Evolutionary conservation across 2,888 invertebrate genomes (phyloP).

Genomic region (Orthonevra nobilis): DNA sequence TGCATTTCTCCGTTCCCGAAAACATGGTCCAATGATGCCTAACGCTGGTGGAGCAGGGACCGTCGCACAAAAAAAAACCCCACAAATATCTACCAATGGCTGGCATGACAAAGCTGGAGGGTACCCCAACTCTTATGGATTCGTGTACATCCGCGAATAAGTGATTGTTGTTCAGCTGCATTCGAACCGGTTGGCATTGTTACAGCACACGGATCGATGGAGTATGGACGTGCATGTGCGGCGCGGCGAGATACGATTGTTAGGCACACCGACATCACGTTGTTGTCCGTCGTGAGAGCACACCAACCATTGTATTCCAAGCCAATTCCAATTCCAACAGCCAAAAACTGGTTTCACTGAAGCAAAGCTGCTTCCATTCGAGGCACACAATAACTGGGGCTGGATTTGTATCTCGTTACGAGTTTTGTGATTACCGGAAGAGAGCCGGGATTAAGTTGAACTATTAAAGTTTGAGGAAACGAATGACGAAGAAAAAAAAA

Average conservation of each 20-base stretch:
- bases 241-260: constrained; percentile 56
- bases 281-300: not conserved
- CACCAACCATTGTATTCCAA: too few species aligned
- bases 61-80: constrained; percentile 6
- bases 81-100: constrained; percentile 1
- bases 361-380: constrained; percentile 37
- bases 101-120: constrained; percentile 39
- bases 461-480: constrained; percentile 7
- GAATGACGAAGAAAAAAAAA: constrained; percentile 5
- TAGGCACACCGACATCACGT: constrained; percentile 16
- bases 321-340: too few species aligned
- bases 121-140: too few species aligned
- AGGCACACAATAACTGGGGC: not conserved
- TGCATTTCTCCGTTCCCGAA: constrained; percentile 5
- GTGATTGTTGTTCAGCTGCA: constrained; percentile 69
- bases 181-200: constrained; percentile 66
- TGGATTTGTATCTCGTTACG: not conserved
- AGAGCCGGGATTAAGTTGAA: constrained; percentile 5
- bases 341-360: constrained; percentile 57
- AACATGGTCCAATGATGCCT: constrained; percentile 64
- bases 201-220: constrained; percentile 36
- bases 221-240: constrained; percentile 19
- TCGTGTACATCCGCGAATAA: constrained; percentile 44
- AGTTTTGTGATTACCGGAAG: constrained; percentile 27
- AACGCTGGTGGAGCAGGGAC: constrained; percentile 45